Evolutionary conservation across 1,140 invertebrate species (phyloP).

Genomic region (Drosophila lini): DNA sequence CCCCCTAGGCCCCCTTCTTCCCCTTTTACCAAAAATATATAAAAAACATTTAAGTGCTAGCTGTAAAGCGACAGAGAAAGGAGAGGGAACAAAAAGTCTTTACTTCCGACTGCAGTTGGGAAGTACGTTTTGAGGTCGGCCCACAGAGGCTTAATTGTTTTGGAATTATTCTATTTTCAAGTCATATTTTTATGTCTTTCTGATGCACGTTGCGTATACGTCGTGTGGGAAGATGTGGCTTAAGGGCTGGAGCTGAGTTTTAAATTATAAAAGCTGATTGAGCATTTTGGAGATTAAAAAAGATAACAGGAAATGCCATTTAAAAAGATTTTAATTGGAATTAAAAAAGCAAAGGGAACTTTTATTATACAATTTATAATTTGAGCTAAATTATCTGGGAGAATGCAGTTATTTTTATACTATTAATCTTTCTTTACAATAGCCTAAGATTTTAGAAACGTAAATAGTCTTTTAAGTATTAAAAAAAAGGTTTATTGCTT

Average conservation of each 20-base stretch:
- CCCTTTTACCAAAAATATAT: slow-evolving; percentile 35
- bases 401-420: no score
- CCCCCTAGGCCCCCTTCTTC: background rate
- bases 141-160: slow-evolving; percentile 47
- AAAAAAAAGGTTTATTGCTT: background rate
- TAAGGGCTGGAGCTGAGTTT: background rate
- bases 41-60: slow-evolving; percentile 55
- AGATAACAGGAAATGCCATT: slow-evolving; percentile 19
- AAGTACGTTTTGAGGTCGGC: slow-evolving; percentile 48
- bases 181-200: slow-evolving; percentile 3
- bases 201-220: slow-evolving; percentile 40
- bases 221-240: slow-evolving; percentile 27
- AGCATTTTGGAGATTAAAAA: slow-evolving; percentile 9
- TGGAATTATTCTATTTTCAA: slow-evolving; percentile 27
- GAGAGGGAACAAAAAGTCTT: slow-evolving; percentile 32
- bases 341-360: background rate
- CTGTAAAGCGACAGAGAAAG: slow-evolving; percentile 56
- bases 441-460: no score
- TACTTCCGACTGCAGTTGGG: slow-evolving; percentile 73
- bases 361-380: background rate
- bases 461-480: no score
- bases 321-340: background rate
- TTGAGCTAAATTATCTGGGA: no score
- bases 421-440: no score
- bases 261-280: background rate